Conservation (phyloP, 2,797 vertebrate species). For the Sparus aurata region DNA sequence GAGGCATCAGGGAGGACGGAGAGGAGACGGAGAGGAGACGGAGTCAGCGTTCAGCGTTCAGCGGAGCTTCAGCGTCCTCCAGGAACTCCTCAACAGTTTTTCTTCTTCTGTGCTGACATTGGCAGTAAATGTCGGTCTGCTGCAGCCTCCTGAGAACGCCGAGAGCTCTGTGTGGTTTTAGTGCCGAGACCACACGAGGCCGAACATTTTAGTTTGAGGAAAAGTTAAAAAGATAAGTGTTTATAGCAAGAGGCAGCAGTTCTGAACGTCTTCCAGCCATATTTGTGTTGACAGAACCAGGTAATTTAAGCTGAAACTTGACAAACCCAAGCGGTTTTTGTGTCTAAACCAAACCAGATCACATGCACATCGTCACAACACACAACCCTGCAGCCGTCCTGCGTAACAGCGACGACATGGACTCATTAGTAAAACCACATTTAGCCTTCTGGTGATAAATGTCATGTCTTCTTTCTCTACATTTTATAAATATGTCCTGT, state of each 20-base stretch:
- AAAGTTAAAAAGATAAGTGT: too few relatives aligned
- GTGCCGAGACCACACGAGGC: not conserved
- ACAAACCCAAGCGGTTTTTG: too few relatives aligned
- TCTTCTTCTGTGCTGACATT: slow-evolving; percentile 23
- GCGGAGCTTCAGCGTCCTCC: slow-evolving; percentile 1
- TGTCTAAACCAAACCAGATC: too few relatives aligned
- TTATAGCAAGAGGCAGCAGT: not conserved
- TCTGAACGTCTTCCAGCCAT: too few relatives aligned
- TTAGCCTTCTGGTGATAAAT: too few relatives aligned
- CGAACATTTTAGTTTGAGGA: not conserved
- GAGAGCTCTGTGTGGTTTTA: not conserved
- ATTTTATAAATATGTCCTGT: not conserved
- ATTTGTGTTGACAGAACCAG: too few relatives aligned
- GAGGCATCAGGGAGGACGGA: not conserved
- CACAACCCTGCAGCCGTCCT: not conserved
- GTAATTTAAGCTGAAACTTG: too few relatives aligned
- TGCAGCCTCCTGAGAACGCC: not conserved
- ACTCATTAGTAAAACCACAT: not conserved
- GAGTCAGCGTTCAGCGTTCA: slow-evolving; percentile 26
- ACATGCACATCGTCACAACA: too few relatives aligned
- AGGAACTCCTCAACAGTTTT: not conserved
- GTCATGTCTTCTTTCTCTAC: not conserved
- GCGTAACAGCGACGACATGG: not conserved
- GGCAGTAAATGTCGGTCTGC: slow-evolving; percentile 7
- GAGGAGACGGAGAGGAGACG: not conserved